Evolutionary conservation across 2,888 invertebrate species (phyloP), one percentile per base, ranked within the genome.

Genomic region (Diarsia mendica): DNA sequence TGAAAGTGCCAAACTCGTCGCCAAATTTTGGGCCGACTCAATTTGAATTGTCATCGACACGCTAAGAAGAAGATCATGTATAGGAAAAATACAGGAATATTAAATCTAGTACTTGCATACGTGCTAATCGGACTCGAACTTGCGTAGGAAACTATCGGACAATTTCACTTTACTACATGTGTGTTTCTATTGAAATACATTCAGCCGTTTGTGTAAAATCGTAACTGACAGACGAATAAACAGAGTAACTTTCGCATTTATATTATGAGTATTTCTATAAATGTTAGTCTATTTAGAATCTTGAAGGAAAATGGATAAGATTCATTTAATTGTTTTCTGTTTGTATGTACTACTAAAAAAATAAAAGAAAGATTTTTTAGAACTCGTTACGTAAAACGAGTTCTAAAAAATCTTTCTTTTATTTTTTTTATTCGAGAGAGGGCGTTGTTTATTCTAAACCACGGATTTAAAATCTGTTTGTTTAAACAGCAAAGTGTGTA

Each of bases 401-500:
- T 63, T 80, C 46, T 58, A 84, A 77, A 64, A 67, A 66, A 86
- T 75, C 33, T n/a, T 74, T 0, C 15, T 65, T 76, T 67, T 53
- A 65, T 70, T 70, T 80, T 28, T 74, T 73, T 60, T 33, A 51
- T 53, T 67, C 28, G 39, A 49, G 44, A 72, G 67, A 87, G 73
- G 69, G 68, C 55, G 68, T 49, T 80, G 68, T 79, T 83, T 83
- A 74, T 73, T 64, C 44, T 60, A 64, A 49, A 15, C 73, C n/a
- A 61, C 66, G 46, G 44, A 39, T 75, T 79, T 66, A 10, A 61
- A 33, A 75, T 49, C 63, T 28, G 69, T 74, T 78, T 77, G 58
- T 85, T 70, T 77, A 80, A 74, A 44, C 67, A 60, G 33, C 48
- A 61, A 77, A 75, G 64, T 79, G 78, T 84, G 84, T 79, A n/a